phyloP scores from a whole-genome alignment of 1,140 invertebrate species.

The Drosophila pachea region DNA sequence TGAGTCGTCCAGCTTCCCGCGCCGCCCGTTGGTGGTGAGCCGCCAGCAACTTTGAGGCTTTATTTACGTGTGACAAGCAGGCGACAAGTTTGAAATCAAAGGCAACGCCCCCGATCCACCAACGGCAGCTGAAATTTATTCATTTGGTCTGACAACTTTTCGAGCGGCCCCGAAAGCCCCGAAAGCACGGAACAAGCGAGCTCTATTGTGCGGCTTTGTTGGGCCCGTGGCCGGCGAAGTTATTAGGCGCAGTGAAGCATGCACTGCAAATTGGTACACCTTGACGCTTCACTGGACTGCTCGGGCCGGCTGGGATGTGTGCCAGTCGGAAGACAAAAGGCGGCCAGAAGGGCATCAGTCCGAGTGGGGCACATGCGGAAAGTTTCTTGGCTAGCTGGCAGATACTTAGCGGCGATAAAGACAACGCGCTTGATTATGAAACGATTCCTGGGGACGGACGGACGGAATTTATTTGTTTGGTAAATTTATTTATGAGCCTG shows the following conservation, averaged over 20 bases:
- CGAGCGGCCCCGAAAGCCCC: constrained; percentile 7
- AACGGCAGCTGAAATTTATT: constrained; percentile 63
- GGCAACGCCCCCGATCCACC: constrained; percentile 25
- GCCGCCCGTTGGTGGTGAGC: constrained; percentile 10
- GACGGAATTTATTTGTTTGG: constrained; percentile 71
- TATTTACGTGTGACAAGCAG: constrained; percentile 75
- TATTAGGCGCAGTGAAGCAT: constrained; percentile 75
- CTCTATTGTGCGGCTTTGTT: constrained; percentile 25
- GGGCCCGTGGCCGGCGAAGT: constrained; percentile 62
- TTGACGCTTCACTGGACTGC: constrained; percentile 69
- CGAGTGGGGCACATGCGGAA: constrained; percentile 11
- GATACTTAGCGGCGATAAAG: constrained; percentile 74
- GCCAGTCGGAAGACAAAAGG: constrained; percentile 55
- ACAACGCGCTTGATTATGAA: constrained; percentile 74
- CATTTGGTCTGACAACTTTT: constrained; percentile 64
- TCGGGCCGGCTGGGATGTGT: constrained; percentile 27
- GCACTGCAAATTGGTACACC: constrained; percentile 75
- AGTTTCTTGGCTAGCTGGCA: constrained; percentile 57
- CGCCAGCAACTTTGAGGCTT: constrained; percentile 68
- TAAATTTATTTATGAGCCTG: constrained; percentile 76
- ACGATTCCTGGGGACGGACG: constrained; percentile 35
- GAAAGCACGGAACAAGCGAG: constrained; percentile 20
- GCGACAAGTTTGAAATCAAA: constrained; percentile 73
- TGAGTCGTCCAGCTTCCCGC: constrained; percentile 30
- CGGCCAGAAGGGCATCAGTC: constrained; percentile 58